Conservation (phyloP, 2,888 invertebrate species). For the Gari tellinella region DNA sequence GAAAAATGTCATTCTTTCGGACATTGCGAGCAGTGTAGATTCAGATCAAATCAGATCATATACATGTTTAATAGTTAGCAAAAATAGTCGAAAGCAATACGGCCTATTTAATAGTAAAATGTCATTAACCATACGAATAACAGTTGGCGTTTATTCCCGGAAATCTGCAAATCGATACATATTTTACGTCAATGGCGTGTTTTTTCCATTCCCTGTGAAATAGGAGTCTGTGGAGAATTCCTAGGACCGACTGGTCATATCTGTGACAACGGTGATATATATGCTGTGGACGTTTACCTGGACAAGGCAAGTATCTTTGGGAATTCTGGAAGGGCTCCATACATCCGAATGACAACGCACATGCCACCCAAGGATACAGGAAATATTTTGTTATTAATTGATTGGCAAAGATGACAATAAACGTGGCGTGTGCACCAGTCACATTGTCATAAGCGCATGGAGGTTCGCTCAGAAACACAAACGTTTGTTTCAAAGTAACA, state of each 20-base stretch:
- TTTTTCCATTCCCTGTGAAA: too few species aligned
- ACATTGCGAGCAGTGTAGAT: too few species aligned
- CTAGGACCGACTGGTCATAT: slow-evolving; percentile 54
- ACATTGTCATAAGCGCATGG: slow-evolving; percentile 31
- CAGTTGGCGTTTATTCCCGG: too few species aligned
- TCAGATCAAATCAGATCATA: too few species aligned
- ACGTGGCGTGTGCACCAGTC: slow-evolving; percentile 42
- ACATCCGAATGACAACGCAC: slow-evolving; percentile 53
- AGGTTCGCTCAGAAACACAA: slow-evolving; percentile 33
- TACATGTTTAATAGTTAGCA: too few species aligned
- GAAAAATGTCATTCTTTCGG: too few species aligned
- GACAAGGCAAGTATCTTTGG: slow-evolving; percentile 23
- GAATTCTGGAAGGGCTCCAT: slow-evolving; percentile 32
- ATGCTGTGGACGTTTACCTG: too few species aligned
- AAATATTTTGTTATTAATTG: slow-evolving; percentile 43
- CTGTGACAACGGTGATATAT: slow-evolving; percentile 48
- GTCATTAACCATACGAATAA: too few species aligned
- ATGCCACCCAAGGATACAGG: slow-evolving; percentile 54
- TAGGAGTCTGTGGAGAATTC: slow-evolving; percentile 24
- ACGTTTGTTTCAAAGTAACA: slow-evolving; percentile 34
- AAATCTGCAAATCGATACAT: too few species aligned
- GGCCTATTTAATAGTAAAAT: too few species aligned
- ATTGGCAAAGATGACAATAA: slow-evolving; percentile 38
- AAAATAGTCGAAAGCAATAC: too few species aligned
- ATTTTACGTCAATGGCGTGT: too few species aligned